Evolutionary conservation across 2,797 vertebrate genomes (phyloP), one percentile per base, ranked within the genome.

Genomic region (Falco concolor): DNA sequence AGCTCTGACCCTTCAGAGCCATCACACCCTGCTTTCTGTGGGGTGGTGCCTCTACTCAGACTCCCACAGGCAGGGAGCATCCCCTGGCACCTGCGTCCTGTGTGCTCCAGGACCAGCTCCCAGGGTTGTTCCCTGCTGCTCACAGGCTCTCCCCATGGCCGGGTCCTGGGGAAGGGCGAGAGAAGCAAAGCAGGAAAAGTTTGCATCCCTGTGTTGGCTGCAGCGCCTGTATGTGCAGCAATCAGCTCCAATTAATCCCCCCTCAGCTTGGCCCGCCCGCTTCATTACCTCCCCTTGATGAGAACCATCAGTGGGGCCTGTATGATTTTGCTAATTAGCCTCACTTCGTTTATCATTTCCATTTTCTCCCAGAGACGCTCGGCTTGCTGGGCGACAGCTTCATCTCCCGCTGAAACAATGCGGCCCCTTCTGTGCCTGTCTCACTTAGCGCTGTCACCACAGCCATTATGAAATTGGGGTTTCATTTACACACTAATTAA

Each of bases 401-500:
- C 97, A 98, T 98, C 98, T 97, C 96, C 94, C 45, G 96, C 97
- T 97, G 96, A 97, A 97, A 98, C 97, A 98, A 98, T 97, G 98
- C 94, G 6, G 97, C 96, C 96, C 97, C 97, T 96, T 96, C 96
- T 96, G 97, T 96, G 97, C 95, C 96, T 95, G 96, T 97, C 97
- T 98, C 98, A 98, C 97, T 98, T 98, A 98, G 98, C 97, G 96
- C 98, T 98, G 98, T 98, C 98, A 98, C 97, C 78, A 77, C 97
- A 97, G 97, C 98, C 97, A 98, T 98, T 98, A 98, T 97, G 97
- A 98, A 98, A 98, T 98, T 98, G 98, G 98, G 98, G 98, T 98
- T 98, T 98, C 98, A 98, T 98, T 98, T 98, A 98, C 98, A 98
- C 97, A 98, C 98, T 99, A 99, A 99, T 99, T 98, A 99, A 98